Base-by-base conservation (phyloP, 2,888 invertebrate genomes). In the Lysandra coridon region DNA sequence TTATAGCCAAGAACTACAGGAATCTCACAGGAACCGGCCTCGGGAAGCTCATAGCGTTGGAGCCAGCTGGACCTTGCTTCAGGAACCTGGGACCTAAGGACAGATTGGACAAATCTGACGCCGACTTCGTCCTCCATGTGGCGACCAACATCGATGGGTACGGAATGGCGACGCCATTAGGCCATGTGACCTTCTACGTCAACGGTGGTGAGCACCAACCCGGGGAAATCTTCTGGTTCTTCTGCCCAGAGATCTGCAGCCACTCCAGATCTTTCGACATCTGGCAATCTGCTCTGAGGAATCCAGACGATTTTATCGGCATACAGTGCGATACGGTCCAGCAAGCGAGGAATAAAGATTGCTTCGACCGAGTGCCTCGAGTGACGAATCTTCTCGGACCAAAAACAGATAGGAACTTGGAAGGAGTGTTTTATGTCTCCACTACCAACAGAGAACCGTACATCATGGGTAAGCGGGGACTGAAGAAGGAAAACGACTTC, bases 241-340 rank as follows among this genome's bases (percentile, higher is more conserved):
- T 62, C 17, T 62, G 40, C 6, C 30, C 30, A 7, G 40, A 78
- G 3, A 23, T 64, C 10, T 78, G 62, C 23, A 64, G 78, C 30
- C 78, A 78, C 7, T 23, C 64, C n/a, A 33, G 64, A 23, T 78
- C 78, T 4, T 78, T 64, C 62, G 40, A 23, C 12, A 30, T 60
- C 4, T 57, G 23, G 57, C 10, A 30, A 10, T 57, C 57, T 3
- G 12, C 60, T 12, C 57, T 77, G 7, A 30, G 79, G 1, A 75
- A 84, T 53, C 86, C 86, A 7, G 57, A 77, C 10, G 33, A 77
- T 77, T 80, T 78, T 80, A 78, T 86, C 0, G 87, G 80, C 0
- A 80, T 87, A 1, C 81, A 85, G 74, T 87, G 87, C 79, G 84
- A 85, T 74, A 82, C 85, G 0, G 79, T 78, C 0, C 73, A 78